Percentiles rank a stretch among this genome's conserved stretches.
Evolutionary conservation across 2,113 vertebrate species (phyloP).

Genomic region (Illadopsis cleaveri): DNA sequence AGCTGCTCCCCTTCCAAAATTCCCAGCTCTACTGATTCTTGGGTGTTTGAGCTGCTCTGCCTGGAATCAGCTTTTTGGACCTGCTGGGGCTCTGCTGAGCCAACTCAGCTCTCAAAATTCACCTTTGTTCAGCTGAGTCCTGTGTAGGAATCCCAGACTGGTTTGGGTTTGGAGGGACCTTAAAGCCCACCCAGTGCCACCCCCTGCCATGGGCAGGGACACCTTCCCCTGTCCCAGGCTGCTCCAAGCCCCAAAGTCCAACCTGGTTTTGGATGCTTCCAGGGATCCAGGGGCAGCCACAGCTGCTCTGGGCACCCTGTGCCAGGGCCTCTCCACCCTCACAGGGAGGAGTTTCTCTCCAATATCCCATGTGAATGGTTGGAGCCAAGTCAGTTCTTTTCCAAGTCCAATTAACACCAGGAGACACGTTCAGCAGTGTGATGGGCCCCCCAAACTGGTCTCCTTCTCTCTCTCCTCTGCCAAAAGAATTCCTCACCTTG

Average conservation of each 20-base stretch:
- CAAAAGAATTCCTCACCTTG: neutral
- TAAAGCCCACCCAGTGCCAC: accelerated
- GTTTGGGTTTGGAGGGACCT: neutral
- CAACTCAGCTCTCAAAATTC: neutral
- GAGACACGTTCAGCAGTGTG: accelerated
- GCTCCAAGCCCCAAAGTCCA: neutral
- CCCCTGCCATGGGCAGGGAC: neutral
- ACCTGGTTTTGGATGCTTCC: accelerated
- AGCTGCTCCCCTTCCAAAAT: neutral
- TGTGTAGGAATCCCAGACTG: neutral
- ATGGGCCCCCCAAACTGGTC: neutral
- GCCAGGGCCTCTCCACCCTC: neutral
- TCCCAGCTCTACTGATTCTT: neutral
- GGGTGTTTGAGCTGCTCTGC: neutral
- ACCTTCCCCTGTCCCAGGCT: neutral
- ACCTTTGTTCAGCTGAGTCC: neutral
- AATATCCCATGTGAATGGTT: neutral
- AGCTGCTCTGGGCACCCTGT: neutral
- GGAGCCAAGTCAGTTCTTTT: neutral
- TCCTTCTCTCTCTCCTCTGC: neutral
- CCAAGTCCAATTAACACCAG: neutral
- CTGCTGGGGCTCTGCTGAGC: neutral
- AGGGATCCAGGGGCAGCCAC: neutral
- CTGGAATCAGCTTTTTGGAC: neutral
- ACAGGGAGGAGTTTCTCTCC: accelerated